Evolutionary conservation across 2,888 invertebrate species (phyloP).

Genomic region (Drosophila lacicola): DNA sequence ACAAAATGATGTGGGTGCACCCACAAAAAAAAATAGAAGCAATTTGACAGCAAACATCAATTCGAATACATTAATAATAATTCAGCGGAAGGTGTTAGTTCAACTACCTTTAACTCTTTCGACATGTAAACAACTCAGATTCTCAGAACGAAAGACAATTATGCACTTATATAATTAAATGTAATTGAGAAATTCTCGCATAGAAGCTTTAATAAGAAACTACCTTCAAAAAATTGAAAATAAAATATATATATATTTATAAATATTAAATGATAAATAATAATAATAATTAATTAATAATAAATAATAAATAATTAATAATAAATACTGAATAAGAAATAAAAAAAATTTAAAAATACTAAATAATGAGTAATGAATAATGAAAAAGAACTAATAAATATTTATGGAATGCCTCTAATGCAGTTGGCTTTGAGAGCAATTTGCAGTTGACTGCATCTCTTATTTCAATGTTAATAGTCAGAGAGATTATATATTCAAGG

Average conservation of each 20-base stretch:
- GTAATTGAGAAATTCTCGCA: slow-evolving; percentile 3
- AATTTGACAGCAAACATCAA: slow-evolving; percentile 9
- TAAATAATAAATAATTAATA: too few relatives aligned
- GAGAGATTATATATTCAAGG: slow-evolving; percentile 1
- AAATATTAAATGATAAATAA: too few relatives aligned
- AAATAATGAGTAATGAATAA: too few relatives aligned
- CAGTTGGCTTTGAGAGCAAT: not conserved
- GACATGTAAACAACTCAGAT: not conserved
- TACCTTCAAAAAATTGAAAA: too few relatives aligned
- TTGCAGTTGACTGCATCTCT: too few relatives aligned
- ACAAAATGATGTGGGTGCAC: slow-evolving; percentile 25
- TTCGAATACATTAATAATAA: slow-evolving; percentile 20
- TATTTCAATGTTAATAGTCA: not conserved
- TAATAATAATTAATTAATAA: too few relatives aligned
- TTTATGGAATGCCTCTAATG: slow-evolving; percentile 8
- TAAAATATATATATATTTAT: too few relatives aligned
- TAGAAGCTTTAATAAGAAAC: too few relatives aligned
- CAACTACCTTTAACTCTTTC: slow-evolving; percentile 21
- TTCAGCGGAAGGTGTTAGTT: slow-evolving; percentile 19
- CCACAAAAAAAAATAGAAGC: not conserved
- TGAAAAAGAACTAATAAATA: not conserved
- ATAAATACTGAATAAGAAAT: too few relatives aligned
- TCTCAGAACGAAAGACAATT: slow-evolving; percentile 5
- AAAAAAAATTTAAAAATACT: too few relatives aligned
- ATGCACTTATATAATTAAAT: slow-evolving; percentile 8